Evolutionary conservation across 2,113 vertebrate species (phyloP), one percentile per base, ranked within the genome.

Genomic region (Tragulus kanchil): DNA sequence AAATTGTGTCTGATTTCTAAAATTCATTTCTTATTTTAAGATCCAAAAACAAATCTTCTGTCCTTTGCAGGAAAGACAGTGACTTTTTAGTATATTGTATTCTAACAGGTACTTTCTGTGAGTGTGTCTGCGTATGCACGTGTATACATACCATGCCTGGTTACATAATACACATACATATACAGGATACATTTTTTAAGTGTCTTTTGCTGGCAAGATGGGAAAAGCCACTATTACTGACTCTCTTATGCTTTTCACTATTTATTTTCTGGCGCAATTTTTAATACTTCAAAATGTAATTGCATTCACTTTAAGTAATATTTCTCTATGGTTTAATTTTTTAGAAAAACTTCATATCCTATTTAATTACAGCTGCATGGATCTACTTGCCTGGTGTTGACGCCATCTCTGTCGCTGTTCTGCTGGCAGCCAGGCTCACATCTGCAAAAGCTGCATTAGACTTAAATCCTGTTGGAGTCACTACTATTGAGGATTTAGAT

Each of bases 401-500:
- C 62, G 97, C 58, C 75, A 84, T 94, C 85, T 98, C 98, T 85
- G 95, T 25, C 31, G 82, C 36, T 21, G 96, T 56, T 62, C 96
- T 97, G 31, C 69, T 84, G n/a, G 48, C n/a, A 89, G 97, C 95
- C 83, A 97, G 67, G 26, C 94, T 97, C 56, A 17, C 0, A 4
- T 98, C 98, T 0, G 98, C 36, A 64, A 98, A 97, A 78, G 97
- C 3, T 45, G 36, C 0, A 0, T 78, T 97, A 45, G 98, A 71
- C 56, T 98, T 98, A 75, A 97, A 65, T 5, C 89, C 45, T 96
- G 96, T 0, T 94, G 97, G 86, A 93, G 98, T 84, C 91, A 97
- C 93, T 61, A 96, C 67, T 93, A 97, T 93, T 73, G 98, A 97
- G 13, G 98, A 98, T 85, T 98, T 98, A 71, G 96, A 97, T 93